Evolutionary conservation across 1,140 invertebrate genomes (phyloP).

Genomic region (Bombus superbus): DNA sequence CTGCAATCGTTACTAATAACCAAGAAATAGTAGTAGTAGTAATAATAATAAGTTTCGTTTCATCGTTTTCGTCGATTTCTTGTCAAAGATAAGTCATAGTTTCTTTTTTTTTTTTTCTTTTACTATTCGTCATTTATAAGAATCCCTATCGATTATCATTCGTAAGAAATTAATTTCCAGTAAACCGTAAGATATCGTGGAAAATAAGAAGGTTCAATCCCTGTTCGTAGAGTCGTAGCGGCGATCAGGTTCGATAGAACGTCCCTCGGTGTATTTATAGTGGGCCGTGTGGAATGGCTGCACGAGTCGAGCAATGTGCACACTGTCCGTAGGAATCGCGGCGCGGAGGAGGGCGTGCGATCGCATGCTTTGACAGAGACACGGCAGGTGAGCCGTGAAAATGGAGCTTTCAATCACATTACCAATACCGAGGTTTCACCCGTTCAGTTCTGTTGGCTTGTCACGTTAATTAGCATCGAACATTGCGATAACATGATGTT

Average conservation of each 20-base stretch:
- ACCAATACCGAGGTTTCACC: not conserved
- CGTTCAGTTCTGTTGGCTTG: not conserved
- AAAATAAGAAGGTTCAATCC: not conserved
- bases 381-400: slow-evolving; percentile 5
- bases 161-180: not conserved
- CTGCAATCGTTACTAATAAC: no score
- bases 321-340: not conserved
- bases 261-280: slow-evolving; percentile 9
- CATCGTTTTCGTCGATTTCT: not conserved
- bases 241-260: slow-evolving; percentile 7
- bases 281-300: not conserved
- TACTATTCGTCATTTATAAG: no score
- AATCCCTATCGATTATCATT: no score
- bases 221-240: not conserved
- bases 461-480: not conserved
- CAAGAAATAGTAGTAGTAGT: not conserved
- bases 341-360: not conserved
- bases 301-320: not conserved
- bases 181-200: not conserved
- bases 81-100: not conserved
- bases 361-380: not conserved
- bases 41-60: not conserved
- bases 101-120: not conserved
- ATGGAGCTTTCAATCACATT: not conserved
- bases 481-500: not conserved